Evolutionary conservation across 2,113 vertebrate species (phyloP).

Genomic region (Aldabrachelys gigantea): DNA sequence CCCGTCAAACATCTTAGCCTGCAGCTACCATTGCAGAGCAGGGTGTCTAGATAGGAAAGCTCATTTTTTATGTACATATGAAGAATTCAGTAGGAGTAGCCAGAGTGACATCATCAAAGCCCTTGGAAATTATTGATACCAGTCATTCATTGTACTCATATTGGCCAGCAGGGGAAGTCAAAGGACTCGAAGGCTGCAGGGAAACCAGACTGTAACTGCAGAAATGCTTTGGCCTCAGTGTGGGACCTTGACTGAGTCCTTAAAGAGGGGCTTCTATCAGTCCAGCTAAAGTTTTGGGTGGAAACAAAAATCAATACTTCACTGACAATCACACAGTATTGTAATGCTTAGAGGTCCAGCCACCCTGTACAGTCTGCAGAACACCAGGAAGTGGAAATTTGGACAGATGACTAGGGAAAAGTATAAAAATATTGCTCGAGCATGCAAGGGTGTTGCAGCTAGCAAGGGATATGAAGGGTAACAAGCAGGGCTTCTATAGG

Average conservation of each 20-base stretch:
- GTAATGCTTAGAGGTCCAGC: not conserved
- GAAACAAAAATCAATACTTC: not conserved
- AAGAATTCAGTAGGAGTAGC: not conserved
- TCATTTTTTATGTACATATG: not conserved
- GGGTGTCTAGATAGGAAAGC: not conserved
- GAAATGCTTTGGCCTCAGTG: not conserved
- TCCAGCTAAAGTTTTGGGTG: not conserved
- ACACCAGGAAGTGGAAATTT: not conserved
- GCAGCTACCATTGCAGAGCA: not conserved
- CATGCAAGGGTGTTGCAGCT: too few species aligned
- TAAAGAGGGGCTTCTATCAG: not conserved
- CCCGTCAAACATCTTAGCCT: not conserved
- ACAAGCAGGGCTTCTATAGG: too few species aligned
- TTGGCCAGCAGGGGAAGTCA: not conserved
- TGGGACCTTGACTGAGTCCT: not conserved
- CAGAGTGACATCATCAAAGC: not conserved
- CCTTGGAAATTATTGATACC: conserved; percentile 31
- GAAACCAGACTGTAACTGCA: not conserved
- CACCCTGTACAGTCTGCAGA: not conserved
- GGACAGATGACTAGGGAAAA: too few species aligned
- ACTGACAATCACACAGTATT: not conserved
- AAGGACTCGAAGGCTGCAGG: not conserved
- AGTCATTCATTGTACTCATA: conserved; percentile 11
- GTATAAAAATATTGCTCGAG: too few species aligned
- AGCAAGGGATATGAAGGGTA: too few species aligned